Base-by-base conservation (phyloP, 1,140 invertebrate species). In the Caenorhabditis latens region DNA sequence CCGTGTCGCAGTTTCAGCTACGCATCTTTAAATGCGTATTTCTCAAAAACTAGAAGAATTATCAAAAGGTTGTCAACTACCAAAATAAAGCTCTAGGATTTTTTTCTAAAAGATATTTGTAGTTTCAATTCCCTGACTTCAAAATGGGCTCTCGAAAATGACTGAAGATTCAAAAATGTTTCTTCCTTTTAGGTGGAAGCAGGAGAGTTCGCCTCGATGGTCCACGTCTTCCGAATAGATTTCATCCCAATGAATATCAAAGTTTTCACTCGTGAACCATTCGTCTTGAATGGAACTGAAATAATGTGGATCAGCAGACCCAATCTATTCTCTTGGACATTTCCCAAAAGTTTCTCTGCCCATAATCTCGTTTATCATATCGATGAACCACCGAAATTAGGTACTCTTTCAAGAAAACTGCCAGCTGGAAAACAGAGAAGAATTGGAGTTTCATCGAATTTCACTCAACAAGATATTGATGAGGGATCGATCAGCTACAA, bases 381-480 rank as follows among this genome's bases (percentile, higher is more conserved):
- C 42, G 89, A 92, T 13, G 91, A 92, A 57, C 90, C 91, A 14
- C 91, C 91, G 13, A 92, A 92, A 84, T 90, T 88, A 48, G 91
- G 91, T 32, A 92, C 93, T 71, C 87, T 92, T 40, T 90, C 85
- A 9, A 83, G 91, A 55, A 86, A 87, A 82, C 65, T 92, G 4
- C 57, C 53, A n/a, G 67, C 57, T 43, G 84, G 85, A 55, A 85
- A 88, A 63, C 84, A 91, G 11, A 65, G 91, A 50, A 83, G 91
- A 48, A 92, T 92, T 19, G 91, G 91, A 4, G 87, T 92, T 82
- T 91, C 88, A n/a, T 92, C 92, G 13, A 92, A 92, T 86, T 92
- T 92, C 83, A 91, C 91, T 11, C 91, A 92, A 87, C 84, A 92
- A 88, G 91, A 92, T 65, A 90, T 92, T 57, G 91, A 92, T 61